Evolutionary conservation across 2,113 vertebrate genomes (phyloP).

Genomic region (Albula glossodonta): DNA sequence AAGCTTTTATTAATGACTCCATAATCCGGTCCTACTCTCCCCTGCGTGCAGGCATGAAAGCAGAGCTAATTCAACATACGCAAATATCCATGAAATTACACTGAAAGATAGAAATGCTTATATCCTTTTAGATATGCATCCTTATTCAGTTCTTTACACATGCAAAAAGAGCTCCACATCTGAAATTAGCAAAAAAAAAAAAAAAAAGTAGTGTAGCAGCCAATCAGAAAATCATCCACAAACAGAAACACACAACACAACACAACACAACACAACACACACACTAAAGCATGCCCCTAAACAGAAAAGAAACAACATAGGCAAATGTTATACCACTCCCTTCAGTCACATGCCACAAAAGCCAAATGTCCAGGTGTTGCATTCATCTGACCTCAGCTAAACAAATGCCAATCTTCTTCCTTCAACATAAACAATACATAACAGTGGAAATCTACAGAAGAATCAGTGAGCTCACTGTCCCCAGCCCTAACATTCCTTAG

Average conservation of each 20-base stretch:
- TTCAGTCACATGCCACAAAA: not conserved
- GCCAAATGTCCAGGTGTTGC: slow-evolving; percentile 44
- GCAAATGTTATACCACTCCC: not conserved
- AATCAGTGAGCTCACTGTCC: not conserved
- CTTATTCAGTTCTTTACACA: not conserved
- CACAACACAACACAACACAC: slow-evolving; percentile 18
- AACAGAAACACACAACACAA: slow-evolving; percentile 17
- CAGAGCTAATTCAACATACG: not conserved
- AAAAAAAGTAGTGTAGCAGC: not conserved
- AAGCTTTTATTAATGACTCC: slow-evolving; percentile 52
- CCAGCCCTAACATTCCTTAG: slow-evolving; percentile 12
- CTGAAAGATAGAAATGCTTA: not conserved
- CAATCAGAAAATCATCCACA: not conserved
- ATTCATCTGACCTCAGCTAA: slow-evolving; percentile 32
- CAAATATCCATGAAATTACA: not conserved
- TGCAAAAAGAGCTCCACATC: not conserved
- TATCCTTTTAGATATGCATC: not conserved
- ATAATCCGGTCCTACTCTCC: too few relatives aligned
- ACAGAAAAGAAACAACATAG: not conserved
- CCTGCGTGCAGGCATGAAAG: too few relatives aligned
- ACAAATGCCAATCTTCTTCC: slow-evolving; percentile 33
- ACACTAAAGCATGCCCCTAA: slow-evolving; percentile 29
- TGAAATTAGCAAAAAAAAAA: not conserved
- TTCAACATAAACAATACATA: slow-evolving; percentile 24
- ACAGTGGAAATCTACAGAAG: slow-evolving; percentile 37